These are phyloP conservation scores for Agrilus planipennis DNA, from an alignment of 1,140 invertebrate genomes.

Conservation along the genomic window DNA sequence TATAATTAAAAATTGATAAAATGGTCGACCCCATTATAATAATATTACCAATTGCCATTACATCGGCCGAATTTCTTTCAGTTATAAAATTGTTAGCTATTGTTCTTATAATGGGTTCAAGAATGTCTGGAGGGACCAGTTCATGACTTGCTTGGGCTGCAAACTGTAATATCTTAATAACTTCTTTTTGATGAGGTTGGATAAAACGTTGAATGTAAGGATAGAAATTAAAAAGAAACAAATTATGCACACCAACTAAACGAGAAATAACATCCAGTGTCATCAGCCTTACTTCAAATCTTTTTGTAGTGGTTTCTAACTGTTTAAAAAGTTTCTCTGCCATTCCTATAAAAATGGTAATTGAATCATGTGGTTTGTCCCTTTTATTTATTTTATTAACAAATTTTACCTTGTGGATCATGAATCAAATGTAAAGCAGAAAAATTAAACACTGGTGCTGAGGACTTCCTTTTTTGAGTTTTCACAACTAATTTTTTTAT, in stretches of 20 bases:
- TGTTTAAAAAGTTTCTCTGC: slow-evolving; percentile 88
- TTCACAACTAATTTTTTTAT: slow-evolving; percentile 73
- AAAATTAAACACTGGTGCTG: slow-evolving; percentile 74
- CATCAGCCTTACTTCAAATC: slow-evolving; percentile 94
- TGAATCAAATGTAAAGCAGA: slow-evolving; percentile 89
- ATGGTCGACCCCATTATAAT: too few species aligned
- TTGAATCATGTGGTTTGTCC: not conserved
- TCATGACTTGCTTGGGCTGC: slow-evolving; percentile 94
- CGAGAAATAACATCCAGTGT: slow-evolving; percentile 89
- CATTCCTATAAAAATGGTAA: slow-evolving; percentile 44
- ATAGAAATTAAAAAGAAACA: slow-evolving; percentile 92
- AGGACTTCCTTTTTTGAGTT: slow-evolving; percentile 82
- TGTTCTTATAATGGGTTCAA: slow-evolving; percentile 82
- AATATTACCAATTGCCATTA: slow-evolving; percentile 97
- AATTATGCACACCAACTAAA: slow-evolving; percentile 87
- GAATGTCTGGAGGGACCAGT: slow-evolving; percentile 85
- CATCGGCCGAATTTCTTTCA: slow-evolving; percentile 93
- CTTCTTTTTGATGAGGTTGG: slow-evolving; percentile 91
- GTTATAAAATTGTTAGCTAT: slow-evolving; percentile 98
- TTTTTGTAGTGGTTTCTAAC: slow-evolving; percentile 77
- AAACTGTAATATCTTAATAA: slow-evolving; percentile 89
- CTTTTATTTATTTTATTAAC: slow-evolving; percentile 1
- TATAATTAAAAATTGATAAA: too few species aligned
- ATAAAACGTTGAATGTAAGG: slow-evolving; percentile 83
- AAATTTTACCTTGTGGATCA: slow-evolving; percentile 74